Evolutionary conservation across 2,113 vertebrate species (phyloP).

Genomic region (Progne subis): DNA sequence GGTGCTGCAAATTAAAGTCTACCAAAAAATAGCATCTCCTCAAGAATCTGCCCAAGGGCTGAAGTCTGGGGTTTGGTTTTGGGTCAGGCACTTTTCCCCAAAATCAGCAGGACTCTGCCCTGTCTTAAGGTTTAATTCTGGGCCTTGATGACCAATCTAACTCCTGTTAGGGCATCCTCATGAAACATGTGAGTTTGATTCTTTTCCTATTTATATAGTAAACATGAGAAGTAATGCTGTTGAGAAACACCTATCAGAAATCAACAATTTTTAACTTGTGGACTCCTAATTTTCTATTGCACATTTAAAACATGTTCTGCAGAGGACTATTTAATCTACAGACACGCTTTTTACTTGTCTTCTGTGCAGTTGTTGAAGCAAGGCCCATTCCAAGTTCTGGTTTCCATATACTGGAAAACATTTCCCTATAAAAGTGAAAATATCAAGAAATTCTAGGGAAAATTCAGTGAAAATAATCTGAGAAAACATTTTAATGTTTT

Average conservation of each 20-base stretch:
- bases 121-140: conserved; percentile 47
- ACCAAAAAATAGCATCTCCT: conserved; percentile 39
- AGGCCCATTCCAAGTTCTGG: not conserved
- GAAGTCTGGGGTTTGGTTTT: conserved; percentile 47
- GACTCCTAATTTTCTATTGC: not conserved
- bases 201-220: not conserved
- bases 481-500: conserved; percentile 7
- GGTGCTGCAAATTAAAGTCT: conserved; percentile 36
- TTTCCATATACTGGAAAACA: not conserved
- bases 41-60: conserved; percentile 59
- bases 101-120: conserved; percentile 34
- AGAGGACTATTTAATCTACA: not conserved
- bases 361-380: not conserved
- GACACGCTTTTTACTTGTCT: not conserved
- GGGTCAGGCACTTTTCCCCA: not conserved
- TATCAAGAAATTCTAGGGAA: not conserved
- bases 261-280: not conserved
- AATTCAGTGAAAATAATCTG: not conserved
- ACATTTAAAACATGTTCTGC: not conserved
- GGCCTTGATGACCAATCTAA: conserved; percentile 22
- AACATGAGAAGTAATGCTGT: not conserved
- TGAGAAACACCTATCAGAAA: not conserved
- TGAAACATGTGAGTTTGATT: not conserved
- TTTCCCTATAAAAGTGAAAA: not conserved
- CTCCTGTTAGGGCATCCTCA: not conserved